phyloP scores from a whole-genome alignment of 2,888 invertebrate genomes.

The Rhynchonema sp. region DNA sequence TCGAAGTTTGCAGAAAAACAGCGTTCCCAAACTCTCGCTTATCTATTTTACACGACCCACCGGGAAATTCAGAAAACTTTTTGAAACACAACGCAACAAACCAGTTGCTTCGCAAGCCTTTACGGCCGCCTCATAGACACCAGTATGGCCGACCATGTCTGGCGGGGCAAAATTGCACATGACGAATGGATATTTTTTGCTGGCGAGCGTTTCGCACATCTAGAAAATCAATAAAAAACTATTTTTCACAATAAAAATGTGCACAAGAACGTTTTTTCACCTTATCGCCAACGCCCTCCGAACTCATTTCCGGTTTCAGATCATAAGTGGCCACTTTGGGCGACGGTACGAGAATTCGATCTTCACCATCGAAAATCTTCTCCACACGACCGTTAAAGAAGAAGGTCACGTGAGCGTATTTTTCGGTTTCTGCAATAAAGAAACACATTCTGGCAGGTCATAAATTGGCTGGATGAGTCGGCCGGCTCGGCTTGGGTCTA shows the following conservation, averaged over 20 bases:
- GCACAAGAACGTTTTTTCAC: no score
- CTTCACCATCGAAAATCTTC: constrained; percentile 29
- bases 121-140: constrained; percentile 29
- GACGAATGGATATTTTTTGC: constrained; percentile 30
- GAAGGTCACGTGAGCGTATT: constrained; percentile 36
- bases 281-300: constrained; percentile 29
- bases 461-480: no score
- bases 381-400: constrained; percentile 36
- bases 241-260: not conserved
- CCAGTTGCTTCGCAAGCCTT: constrained; percentile 25
- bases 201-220: constrained; percentile 26
- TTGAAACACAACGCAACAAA: no score
- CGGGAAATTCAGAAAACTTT: no score
- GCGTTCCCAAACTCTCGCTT: no score
- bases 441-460: no score
- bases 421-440: constrained; percentile 28
- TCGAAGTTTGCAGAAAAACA: no score
- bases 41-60: no score
- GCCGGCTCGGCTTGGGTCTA: no score
- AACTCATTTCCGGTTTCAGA: constrained; percentile 32
- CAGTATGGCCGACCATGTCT: constrained; percentile 35
- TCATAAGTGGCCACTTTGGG: constrained; percentile 35
- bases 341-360: constrained; percentile 31
- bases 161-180: constrained; percentile 37
- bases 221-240: constrained; percentile 3